Conservation (phyloP, 2,888 invertebrate genomes). For the Myathropa florea region DNA sequence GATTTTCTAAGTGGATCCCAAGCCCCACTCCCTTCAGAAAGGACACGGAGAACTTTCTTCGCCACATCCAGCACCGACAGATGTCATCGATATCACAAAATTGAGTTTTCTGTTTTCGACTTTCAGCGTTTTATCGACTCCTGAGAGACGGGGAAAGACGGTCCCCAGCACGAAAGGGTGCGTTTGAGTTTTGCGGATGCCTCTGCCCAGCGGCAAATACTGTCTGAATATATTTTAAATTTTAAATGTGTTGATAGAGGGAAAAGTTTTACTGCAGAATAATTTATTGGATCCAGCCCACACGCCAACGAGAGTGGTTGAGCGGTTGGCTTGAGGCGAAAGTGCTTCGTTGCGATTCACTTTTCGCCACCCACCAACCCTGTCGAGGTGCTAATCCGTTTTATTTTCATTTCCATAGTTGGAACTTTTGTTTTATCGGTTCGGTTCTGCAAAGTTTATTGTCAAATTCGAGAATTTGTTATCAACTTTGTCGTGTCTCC, state of each 20-base stretch:
- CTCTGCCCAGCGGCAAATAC: background rate
- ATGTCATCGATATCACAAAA: conserved; percentile 66
- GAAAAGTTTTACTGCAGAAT: conserved; percentile 39
- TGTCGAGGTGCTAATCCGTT: conserved; percentile 55
- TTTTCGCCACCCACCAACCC: background rate
- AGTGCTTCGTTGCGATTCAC: conserved; percentile 35
- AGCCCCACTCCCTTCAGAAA: background rate
- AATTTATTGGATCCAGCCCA: conserved; percentile 57
- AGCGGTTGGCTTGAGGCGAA: conserved; percentile 21
- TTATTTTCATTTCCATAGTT: conserved; percentile 38
- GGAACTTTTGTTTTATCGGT: conserved; percentile 46
- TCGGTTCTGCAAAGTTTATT: conserved; percentile 51
- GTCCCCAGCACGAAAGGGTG: background rate
- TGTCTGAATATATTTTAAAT: conserved; percentile 41
- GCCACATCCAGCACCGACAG: conserved; percentile 34
- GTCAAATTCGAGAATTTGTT: conserved; percentile 37
- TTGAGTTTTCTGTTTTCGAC: conserved; percentile 64
- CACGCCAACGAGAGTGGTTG: conserved; percentile 20
- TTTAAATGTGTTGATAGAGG: conserved; percentile 53
- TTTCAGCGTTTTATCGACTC: conserved; percentile 53
- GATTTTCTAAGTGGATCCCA: conserved; percentile 32
- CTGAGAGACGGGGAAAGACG: background rate
- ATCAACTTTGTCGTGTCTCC: conserved; percentile 12
- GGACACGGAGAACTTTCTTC: conserved; percentile 31
- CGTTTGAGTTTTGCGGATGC: background rate